phyloP scores from a whole-genome alignment of 2,797 vertebrate genomes.

The Pitangus sulphuratus region DNA sequence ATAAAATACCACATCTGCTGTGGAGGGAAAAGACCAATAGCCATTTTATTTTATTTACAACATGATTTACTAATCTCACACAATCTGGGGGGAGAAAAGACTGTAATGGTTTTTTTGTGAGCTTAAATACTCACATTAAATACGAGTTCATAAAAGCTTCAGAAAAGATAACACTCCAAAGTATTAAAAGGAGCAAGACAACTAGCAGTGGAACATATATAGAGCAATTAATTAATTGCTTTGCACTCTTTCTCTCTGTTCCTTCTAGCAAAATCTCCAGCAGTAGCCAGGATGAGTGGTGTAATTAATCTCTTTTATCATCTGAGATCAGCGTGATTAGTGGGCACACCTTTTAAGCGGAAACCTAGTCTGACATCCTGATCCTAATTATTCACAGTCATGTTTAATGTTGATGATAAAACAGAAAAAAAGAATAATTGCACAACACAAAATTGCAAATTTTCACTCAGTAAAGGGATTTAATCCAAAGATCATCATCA shows the following conservation, averaged over 20 bases:
- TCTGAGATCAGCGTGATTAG: not conserved
- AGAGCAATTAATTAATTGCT: conserved; percentile 14
- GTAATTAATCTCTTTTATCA: conserved; percentile 43
- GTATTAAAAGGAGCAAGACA: not conserved
- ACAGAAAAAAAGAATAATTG: not conserved
- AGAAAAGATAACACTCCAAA: not conserved
- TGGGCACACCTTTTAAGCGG: not conserved
- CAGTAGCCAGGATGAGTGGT: not conserved
- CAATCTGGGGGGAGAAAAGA: not conserved
- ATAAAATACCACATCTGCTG: not conserved
- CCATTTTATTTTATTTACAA: not conserved
- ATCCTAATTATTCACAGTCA: not conserved
- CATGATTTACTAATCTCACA: not conserved
- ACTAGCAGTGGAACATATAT: not conserved
- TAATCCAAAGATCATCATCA: not conserved
- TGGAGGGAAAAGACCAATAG: not conserved
- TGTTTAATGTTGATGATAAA: not conserved
- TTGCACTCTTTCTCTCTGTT: not conserved
- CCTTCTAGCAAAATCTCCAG: not conserved
- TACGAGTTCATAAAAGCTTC: conserved; percentile 3
- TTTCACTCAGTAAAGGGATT: not conserved
- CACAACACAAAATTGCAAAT: not conserved
- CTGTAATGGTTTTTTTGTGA: not conserved
- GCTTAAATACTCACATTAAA: not conserved
- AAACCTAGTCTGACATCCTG: conserved; percentile 12